These are phyloP conservation scores for Penaeus indicus DNA, from an alignment of 1,140 invertebrate genomes.

Conservation along the genomic window DNA sequence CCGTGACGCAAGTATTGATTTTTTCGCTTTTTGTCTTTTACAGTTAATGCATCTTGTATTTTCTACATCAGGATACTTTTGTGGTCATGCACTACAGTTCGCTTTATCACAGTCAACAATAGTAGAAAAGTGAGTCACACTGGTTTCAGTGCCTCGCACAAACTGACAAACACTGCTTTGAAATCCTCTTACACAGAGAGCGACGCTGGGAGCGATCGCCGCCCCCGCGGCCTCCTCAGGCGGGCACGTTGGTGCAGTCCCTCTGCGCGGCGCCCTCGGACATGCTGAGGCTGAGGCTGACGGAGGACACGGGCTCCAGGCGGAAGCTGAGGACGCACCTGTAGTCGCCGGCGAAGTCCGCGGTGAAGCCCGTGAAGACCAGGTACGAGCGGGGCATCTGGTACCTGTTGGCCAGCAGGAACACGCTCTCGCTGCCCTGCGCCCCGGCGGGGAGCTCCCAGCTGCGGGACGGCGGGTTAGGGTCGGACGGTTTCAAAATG, in stretches of 20 bases:
- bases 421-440: background rate
- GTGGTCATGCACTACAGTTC: too few species aligned
- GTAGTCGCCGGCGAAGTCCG: constrained; percentile 32
- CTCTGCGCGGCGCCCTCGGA: background rate
- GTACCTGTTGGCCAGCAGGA: constrained; percentile 36
- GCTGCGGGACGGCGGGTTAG: background rate
- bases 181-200: too few species aligned
- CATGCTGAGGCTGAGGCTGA: constrained; percentile 17
- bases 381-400: constrained; percentile 47
- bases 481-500: too few species aligned
- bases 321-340: constrained; percentile 43
- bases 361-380: constrained; percentile 31
- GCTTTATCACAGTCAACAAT: too few species aligned
- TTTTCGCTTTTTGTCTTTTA: too few species aligned
- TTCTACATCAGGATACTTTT: too few species aligned
- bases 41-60: too few species aligned
- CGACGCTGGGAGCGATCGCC: background rate
- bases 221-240: background rate
- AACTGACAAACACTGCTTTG: too few species aligned
- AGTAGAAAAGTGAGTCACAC: too few species aligned
- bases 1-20: too few species aligned
- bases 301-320: background rate
- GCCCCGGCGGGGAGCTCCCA: constrained; percentile 29
- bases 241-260: too few species aligned
- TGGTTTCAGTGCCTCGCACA: too few species aligned